Percentiles rank a stretch among this genome's conserved stretches.
phyloP scores from a whole-genome alignment of 2,113 vertebrate genomes.

The human (Homo sapiens) region DNA sequence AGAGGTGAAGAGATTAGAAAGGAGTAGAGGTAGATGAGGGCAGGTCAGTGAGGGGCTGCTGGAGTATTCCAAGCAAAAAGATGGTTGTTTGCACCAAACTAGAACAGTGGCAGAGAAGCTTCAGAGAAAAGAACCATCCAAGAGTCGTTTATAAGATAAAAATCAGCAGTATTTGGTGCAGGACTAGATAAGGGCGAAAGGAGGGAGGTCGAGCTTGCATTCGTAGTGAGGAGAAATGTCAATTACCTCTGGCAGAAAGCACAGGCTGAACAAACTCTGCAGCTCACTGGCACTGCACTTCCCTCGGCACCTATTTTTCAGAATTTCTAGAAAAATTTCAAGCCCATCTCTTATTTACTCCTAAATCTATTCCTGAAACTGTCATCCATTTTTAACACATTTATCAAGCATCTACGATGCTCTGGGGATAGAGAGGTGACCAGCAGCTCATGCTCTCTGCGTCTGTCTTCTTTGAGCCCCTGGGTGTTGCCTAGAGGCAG shows the following conservation, averaged over 20 bases:
- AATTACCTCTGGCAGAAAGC: not conserved
- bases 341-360: not conserved
- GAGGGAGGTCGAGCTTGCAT: not conserved
- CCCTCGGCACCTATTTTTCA: not conserved
- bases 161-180: not conserved
- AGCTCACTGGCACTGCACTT: not conserved
- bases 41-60: not conserved
- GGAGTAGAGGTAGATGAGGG: not conserved
- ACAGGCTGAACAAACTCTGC: not conserved
- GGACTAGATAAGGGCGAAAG: not conserved
- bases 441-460: not conserved
- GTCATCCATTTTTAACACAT: not conserved
- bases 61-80: not conserved
- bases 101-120: not conserved
- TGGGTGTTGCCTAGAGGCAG: not conserved
- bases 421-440: not conserved
- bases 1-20: not conserved
- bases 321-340: constrained; percentile 44
- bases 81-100: not conserved
- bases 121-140: not conserved
- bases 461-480: not conserved
- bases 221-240: not conserved
- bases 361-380: constrained; percentile 4
- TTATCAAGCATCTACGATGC: not conserved
- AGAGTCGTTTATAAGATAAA: not conserved